These are phyloP conservation scores for Thryonomys swinderianus DNA, from an alignment of 2,113 vertebrate species.

Conservation along the genomic window DNA sequence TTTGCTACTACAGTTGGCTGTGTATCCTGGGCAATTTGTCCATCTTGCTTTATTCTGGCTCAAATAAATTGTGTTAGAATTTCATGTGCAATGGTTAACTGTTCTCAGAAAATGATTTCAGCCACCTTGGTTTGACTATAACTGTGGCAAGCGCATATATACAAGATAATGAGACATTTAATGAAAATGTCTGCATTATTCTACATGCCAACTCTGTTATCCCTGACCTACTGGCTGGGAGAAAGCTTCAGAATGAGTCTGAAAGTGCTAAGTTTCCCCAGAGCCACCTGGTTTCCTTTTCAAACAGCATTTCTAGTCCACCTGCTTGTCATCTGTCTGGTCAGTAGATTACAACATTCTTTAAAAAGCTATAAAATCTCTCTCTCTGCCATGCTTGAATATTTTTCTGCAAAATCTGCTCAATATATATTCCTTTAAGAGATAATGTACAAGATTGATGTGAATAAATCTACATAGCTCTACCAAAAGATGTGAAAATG, in stretches of 20 bases:
- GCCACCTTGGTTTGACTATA: neutral
- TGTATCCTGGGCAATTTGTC: neutral
- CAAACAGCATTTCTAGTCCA: neutral
- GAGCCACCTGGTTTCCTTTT: neutral
- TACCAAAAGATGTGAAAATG: conserved; percentile 4
- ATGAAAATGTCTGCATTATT: neutral
- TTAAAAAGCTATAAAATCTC: neutral
- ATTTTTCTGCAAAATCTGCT: neutral
- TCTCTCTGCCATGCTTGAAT: neutral
- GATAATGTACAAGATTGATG: neutral
- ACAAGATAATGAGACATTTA: neutral
- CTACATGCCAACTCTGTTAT: neutral
- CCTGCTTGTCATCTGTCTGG: neutral
- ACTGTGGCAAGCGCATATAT: neutral
- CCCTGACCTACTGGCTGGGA: neutral
- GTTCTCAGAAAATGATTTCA: neutral
- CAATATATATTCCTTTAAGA: neutral
- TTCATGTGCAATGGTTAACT: neutral
- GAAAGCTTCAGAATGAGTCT: neutral
- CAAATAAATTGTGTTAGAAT: conserved; percentile 32
- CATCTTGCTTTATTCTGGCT: conserved; percentile 19
- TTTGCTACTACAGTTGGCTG: neutral
- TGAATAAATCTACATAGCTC: neutral
- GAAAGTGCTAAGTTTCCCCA: neutral
- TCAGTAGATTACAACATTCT: neutral